A percentile compares a stretch with the other conserved stretches of the same genome.
Evolutionary conservation across 2,888 invertebrate genomes (phyloP).

Genomic region (Drosophila mettleri): DNA sequence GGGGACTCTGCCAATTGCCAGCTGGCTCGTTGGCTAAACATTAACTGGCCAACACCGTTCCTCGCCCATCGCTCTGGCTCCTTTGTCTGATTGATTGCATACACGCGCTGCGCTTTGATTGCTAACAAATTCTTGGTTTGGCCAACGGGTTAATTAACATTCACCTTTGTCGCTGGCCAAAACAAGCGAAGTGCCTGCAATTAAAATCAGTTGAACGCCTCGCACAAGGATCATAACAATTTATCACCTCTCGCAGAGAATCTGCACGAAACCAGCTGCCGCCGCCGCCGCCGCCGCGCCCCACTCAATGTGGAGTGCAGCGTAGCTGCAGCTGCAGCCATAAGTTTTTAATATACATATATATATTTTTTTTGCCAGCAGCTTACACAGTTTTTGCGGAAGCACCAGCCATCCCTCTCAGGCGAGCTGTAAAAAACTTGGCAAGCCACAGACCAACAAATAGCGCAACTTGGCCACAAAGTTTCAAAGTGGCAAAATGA

Average conservation of each 20-base stretch:
- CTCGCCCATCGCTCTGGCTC: neutral
- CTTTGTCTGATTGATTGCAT: conserved; percentile 63
- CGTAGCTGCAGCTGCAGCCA: conserved; percentile 21
- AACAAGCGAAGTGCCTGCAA: conserved; percentile 36
- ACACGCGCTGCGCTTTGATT: conserved; percentile 70
- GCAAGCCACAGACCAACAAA: conserved; percentile 39
- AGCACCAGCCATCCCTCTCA: conserved; percentile 22
- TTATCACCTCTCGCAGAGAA: conserved; percentile 14
- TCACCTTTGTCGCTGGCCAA: conserved; percentile 24
- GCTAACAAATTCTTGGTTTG: conserved; percentile 62
- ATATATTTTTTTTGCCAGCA: conserved; percentile 19
- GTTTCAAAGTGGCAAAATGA: conserved; percentile 39
- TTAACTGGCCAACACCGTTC: conserved; percentile 12
- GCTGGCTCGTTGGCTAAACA: conserved; percentile 28
- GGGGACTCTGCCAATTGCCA: conserved; percentile 14
- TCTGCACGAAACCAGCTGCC: conserved; percentile 7
- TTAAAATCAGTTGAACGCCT: conserved; percentile 33
- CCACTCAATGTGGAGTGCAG: conserved; percentile 18
- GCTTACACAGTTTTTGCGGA: conserved; percentile 25
- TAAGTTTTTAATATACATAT: conserved; percentile 48
- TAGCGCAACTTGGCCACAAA: conserved; percentile 49
- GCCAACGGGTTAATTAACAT: conserved; percentile 65
- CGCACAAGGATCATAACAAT: conserved; percentile 22
- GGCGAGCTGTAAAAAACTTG: conserved; percentile 45
- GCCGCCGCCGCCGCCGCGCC: conserved; percentile 6